Evolutionary conservation across 2,113 vertebrate species (phyloP).

Genomic region (Turdus rufiventris): DNA sequence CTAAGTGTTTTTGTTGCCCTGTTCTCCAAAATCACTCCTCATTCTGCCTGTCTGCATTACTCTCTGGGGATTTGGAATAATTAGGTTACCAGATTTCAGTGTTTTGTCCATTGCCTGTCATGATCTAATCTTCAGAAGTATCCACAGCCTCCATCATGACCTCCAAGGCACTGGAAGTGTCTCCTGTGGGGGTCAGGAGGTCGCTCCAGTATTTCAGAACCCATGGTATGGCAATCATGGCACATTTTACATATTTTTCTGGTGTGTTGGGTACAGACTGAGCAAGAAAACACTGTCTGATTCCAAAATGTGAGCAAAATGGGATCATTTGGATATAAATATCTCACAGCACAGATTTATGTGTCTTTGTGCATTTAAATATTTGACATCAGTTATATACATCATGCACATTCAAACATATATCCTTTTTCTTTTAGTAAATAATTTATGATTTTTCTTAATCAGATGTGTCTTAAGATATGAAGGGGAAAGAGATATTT

Average conservation of each 20-base stretch:
- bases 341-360: background rate
- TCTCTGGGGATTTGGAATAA: background rate
- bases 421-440: background rate
- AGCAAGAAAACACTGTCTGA: background rate
- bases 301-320: background rate
- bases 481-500: background rate
- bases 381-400: background rate
- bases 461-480: background rate
- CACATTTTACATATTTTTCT: background rate
- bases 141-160: background rate
- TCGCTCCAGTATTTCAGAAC: background rate
- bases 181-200: background rate
- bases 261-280: background rate
- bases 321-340: background rate
- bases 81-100: background rate
- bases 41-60: background rate
- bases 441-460: background rate
- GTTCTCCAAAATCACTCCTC: background rate
- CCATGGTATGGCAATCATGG: accelerated
- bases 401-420: background rate
- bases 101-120: background rate
- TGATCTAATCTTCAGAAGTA: background rate
- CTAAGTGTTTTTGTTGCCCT: background rate
- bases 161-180: background rate
- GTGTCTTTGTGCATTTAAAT: background rate